Evolutionary conservation across 2,888 invertebrate genomes (phyloP), one percentile per base, ranked within the genome.

Genomic region (Synanthedon tipuliformis): DNA sequence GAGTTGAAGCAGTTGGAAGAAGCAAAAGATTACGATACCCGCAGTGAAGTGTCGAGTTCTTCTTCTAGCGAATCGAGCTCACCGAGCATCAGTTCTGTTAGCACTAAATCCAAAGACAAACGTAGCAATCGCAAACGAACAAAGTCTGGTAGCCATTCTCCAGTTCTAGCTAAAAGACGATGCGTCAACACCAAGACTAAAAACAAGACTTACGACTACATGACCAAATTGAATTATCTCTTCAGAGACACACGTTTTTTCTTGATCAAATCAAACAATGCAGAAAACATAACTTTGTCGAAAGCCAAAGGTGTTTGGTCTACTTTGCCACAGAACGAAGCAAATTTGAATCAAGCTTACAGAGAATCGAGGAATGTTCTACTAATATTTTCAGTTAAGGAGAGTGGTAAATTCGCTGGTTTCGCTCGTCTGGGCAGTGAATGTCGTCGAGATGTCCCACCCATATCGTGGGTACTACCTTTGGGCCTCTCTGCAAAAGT

Each of bases 251-350:
- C 98, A 51, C 90, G 94, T 61, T 98, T 97, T 88, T 98, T 98
- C 86, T 91, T 99, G 55, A 98, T 99, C 67, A 99, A 99, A 85
- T 98, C 98, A 52, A 98, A 98, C 82, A 99, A 99, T 83, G 94
- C 95, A 55, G 98, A 99, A 82, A 99, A 99, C 79, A 95, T 99
- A 52, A 94, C 94, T 41, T 78, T 99, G 55, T 96, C 98, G 1
- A 99, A 99, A 82, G 94, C 94, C 13, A 96, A 95, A 88, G 96
- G 95, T 57, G 98, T 98, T 4, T 99, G 98, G 99, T 98, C 98
- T 3, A 99, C 99, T 3, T 90, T 98, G 55, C 98, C 98, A 3
- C 96, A 97, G 77, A 99, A 99, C 81, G 98, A 99, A 88, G 93
- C 95, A 1, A 96, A 97, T 81, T 89, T 99, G 52, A 98, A 98